These are phyloP conservation scores for Nothocercus julius DNA, from an alignment of 2,113 vertebrate species.

Conservation along the genomic window DNA sequence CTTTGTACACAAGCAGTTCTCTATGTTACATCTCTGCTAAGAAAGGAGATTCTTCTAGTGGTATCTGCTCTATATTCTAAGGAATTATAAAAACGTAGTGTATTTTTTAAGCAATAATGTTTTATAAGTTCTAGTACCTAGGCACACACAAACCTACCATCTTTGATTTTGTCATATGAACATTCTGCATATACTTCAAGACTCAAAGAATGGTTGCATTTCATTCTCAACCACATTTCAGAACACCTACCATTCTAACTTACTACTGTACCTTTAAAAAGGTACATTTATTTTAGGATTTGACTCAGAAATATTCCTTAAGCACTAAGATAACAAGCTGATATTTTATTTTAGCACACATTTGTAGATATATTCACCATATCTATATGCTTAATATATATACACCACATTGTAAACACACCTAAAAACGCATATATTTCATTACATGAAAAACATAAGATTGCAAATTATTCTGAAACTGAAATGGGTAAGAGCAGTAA, in stretches of 20 bases:
- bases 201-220: not conserved
- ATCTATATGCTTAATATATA: not conserved
- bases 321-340: constrained; percentile 17
- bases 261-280: not conserved
- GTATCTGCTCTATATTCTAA: not conserved
- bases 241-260: not conserved
- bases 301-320: constrained; percentile 16
- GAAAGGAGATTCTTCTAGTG: not conserved
- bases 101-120: not conserved
- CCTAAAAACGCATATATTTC: not conserved
- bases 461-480: constrained; percentile 2
- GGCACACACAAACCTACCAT: not conserved
- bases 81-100: not conserved
- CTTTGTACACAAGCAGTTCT: not conserved
- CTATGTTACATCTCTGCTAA: not conserved
- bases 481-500: constrained; percentile 40
- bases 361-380: not conserved
- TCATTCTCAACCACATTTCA: not conserved
- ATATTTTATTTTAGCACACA: not conserved
- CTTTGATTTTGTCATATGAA: not conserved
- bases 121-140: not conserved
- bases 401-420: not conserved
- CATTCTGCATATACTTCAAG: not conserved
- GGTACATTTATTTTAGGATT: constrained; percentile 1
- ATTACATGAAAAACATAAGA: not conserved